These are phyloP conservation scores for Hypselothyrea guttata DNA, from an alignment of 2,888 invertebrate genomes.

Conservation along the genomic window DNA sequence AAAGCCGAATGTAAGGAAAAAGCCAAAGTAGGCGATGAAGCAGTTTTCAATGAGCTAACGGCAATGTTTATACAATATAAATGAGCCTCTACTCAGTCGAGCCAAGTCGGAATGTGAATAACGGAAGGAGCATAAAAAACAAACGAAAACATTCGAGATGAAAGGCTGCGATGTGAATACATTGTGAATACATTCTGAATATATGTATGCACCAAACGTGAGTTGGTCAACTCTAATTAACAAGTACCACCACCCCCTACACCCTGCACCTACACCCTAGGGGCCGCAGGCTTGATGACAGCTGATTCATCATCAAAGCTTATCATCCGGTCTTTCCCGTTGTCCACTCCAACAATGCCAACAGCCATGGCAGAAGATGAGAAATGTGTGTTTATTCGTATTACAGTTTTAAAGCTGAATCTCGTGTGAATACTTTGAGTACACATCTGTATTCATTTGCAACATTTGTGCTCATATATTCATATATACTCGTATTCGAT, in stretches of 20 bases:
- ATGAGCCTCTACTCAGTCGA: slow-evolving; percentile 56
- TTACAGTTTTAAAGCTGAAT: not conserved
- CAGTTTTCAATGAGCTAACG: slow-evolving; percentile 54
- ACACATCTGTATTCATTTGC: too few relatives aligned
- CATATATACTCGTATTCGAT: too few relatives aligned
- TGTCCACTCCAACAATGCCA: slow-evolving; percentile 12
- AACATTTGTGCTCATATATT: too few relatives aligned
- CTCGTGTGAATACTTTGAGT: too few relatives aligned
- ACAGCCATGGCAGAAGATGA: slow-evolving; percentile 23
- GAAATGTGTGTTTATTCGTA: too few relatives aligned
- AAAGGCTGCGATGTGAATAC: slow-evolving; percentile 18
- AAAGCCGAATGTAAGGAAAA: not conserved
- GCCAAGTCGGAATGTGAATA: slow-evolving; percentile 34
- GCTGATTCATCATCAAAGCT: not conserved
- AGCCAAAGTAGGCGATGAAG: slow-evolving; percentile 9
- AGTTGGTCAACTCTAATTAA: slow-evolving; percentile 47
- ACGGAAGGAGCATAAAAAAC: slow-evolving; percentile 18
- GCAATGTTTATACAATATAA: slow-evolving; percentile 71
- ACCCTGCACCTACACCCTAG: too few relatives aligned
- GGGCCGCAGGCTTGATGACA: slow-evolving; percentile 1
- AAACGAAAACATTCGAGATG: too few relatives aligned
- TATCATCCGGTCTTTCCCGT: not conserved
- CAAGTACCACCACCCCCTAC: slow-evolving; percentile 3
- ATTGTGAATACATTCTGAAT: not conserved
- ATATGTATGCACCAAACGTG: not conserved